These are phyloP conservation scores for Ctenodactylus gundi DNA, from an alignment of 2,113 vertebrate genomes.

Conservation along the genomic window DNA sequence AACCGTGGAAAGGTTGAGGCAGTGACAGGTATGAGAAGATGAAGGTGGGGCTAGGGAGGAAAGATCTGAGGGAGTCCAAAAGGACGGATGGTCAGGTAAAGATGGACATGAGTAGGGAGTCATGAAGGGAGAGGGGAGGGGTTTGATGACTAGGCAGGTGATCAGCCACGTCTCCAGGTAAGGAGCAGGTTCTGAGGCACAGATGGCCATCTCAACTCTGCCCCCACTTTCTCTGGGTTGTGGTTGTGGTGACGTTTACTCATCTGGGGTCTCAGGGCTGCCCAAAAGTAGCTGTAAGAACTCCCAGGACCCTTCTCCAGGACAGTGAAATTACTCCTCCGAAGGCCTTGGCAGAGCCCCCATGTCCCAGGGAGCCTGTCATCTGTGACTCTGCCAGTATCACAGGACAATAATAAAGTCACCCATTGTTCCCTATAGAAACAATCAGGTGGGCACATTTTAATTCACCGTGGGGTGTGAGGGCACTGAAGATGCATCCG, in stretches of 20 bases:
- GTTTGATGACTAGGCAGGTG: neutral
- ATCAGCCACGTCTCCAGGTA: neutral
- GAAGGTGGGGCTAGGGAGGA: too few relatives aligned
- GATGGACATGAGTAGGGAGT: too few relatives aligned
- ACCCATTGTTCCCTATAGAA: neutral
- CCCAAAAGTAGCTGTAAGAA: neutral
- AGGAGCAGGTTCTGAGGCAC: neutral
- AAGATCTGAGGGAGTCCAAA: neutral
- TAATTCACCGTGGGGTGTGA: neutral
- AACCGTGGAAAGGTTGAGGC: neutral
- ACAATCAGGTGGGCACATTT: fast-evolving
- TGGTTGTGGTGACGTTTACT: neutral
- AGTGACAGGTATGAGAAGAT: neutral
- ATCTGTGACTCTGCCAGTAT: neutral
- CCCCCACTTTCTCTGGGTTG: neutral
- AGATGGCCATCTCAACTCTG: neutral
- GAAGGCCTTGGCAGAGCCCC: neutral
- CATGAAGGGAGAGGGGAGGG: neutral
- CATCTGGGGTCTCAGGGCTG: neutral
- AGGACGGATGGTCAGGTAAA: neutral
- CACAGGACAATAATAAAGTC: neutral
- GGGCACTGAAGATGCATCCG: neutral
- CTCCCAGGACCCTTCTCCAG: fast-evolving
- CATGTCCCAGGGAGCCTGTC: neutral
- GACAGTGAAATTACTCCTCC: neutral